phyloP scores from a whole-genome alignment of 2,888 invertebrate species.

The Hydroisotoma schaefferi region DNA sequence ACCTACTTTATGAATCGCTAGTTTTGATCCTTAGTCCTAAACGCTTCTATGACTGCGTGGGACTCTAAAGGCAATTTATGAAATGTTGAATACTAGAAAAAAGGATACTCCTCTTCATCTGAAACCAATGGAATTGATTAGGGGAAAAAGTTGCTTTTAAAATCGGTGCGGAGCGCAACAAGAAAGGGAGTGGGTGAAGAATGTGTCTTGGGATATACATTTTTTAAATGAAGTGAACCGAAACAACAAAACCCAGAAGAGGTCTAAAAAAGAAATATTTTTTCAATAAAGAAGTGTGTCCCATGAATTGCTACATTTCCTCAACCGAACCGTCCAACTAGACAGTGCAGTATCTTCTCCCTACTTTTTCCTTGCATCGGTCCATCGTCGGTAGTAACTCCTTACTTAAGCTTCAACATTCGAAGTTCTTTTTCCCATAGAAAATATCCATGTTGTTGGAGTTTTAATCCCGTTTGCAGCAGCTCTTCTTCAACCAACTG shows the following conservation, averaged over 20 bases:
- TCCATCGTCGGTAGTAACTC: background rate
- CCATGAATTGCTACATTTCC: background rate
- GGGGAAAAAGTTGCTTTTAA: conserved; percentile 23
- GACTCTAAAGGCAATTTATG: too few relatives aligned
- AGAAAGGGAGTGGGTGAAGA: background rate
- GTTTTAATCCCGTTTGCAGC: background rate
- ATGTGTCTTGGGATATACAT: conserved; percentile 11
- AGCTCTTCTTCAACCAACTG: too few relatives aligned
- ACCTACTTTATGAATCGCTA: too few relatives aligned
- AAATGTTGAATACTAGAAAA: too few relatives aligned
- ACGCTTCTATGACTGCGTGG: too few relatives aligned
- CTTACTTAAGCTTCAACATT: background rate
- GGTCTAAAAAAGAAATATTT: conserved; percentile 40
- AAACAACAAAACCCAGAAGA: conserved; percentile 34
- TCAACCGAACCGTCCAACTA: background rate
- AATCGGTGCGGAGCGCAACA: background rate
- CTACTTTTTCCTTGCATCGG: conserved; percentile 3
- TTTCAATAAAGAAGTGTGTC: conserved; percentile 29
- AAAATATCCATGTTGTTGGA: background rate
- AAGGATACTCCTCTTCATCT: too few relatives aligned
- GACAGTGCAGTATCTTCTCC: too few relatives aligned
- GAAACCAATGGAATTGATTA: too few relatives aligned
- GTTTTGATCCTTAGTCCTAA: too few relatives aligned
- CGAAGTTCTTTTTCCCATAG: background rate
- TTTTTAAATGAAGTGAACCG: conserved; percentile 35